phyloP scores from a whole-genome alignment of 2,888 invertebrate species.

The Aporophyla lueneburgensis region DNA sequence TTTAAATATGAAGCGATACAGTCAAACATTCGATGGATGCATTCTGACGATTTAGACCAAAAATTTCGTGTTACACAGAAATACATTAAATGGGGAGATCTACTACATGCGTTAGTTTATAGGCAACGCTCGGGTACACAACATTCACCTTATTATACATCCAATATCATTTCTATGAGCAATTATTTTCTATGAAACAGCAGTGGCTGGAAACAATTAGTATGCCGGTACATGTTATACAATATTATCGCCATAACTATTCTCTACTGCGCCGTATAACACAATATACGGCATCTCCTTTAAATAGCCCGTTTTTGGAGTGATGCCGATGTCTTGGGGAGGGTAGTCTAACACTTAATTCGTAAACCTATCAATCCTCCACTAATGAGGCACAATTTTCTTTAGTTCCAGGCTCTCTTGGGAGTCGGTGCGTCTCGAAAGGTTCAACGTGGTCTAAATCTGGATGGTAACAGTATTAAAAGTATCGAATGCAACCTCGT shows the following conservation, averaged over 20 bases:
- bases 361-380: conserved; percentile 6
- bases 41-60: conserved; percentile 59
- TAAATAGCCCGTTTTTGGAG: neutral
- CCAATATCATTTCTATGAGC: conserved; percentile 38
- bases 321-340: neutral
- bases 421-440: neutral
- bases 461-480: conserved; percentile 14
- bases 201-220: conserved; percentile 6
- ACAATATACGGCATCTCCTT: neutral
- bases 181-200: conserved; percentile 29
- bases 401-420: neutral
- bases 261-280: conserved; percentile 14
- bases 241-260: conserved; percentile 20
- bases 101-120: conserved; percentile 25
- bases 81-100: conserved; percentile 14
- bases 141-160: conserved; percentile 45
- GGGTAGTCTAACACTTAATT: conserved; percentile 13
- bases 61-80: conserved; percentile 10
- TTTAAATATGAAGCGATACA: conserved; percentile 85
- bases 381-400: conserved; percentile 8
- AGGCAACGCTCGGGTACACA: conserved; percentile 11
- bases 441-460: conserved; percentile 43
- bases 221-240: conserved; percentile 18
- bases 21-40: conserved; percentile 76
- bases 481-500: conserved; percentile 70